phyloP scores from a whole-genome alignment of 1,140 invertebrate genomes.

The Aethina tumida region DNA sequence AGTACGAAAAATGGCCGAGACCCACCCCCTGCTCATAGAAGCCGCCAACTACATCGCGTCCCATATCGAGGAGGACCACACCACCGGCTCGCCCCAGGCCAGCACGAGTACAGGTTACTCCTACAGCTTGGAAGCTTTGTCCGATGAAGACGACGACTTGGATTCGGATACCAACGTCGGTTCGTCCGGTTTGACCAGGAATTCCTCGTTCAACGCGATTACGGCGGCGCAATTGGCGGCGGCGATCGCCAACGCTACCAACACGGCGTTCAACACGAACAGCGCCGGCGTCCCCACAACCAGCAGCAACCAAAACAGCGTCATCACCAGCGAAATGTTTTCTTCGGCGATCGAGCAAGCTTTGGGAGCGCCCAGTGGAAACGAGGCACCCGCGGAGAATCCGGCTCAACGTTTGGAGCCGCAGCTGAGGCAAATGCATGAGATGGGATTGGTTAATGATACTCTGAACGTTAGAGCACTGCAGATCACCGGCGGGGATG shows the following conservation, averaged over 20 bases:
- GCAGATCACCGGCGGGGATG: constrained; percentile 70
- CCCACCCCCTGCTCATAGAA: constrained; percentile 42
- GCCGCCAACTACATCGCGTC: constrained; percentile 43
- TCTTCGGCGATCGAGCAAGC: constrained; percentile 46
- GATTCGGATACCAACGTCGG: constrained; percentile 47
- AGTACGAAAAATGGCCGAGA: constrained; percentile 39
- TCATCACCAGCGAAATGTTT: constrained; percentile 49
- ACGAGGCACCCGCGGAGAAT: constrained; percentile 15
- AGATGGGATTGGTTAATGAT: constrained; percentile 80
- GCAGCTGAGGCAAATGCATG: constrained; percentile 74
- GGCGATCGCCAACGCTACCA: constrained; percentile 39
- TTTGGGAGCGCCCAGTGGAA: constrained; percentile 19
- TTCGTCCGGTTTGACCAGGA: constrained; percentile 36
- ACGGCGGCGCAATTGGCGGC: constrained; percentile 42
- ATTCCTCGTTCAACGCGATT: constrained; percentile 34
- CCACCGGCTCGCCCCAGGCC: constrained; percentile 27
- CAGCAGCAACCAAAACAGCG: constrained; percentile 26
- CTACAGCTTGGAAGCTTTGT: constrained; percentile 41
- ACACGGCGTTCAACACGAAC: constrained; percentile 17
- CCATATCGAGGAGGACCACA: constrained; percentile 42
- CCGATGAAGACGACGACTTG: constrained; percentile 45
- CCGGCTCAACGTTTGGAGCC: constrained; percentile 25
- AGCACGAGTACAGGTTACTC: constrained; percentile 34
- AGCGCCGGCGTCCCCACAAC: constrained; percentile 12
- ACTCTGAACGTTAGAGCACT: constrained; percentile 76